Evolutionary conservation across 2,888 invertebrate species (phyloP).

Genomic region (Bellardia pandia): DNA sequence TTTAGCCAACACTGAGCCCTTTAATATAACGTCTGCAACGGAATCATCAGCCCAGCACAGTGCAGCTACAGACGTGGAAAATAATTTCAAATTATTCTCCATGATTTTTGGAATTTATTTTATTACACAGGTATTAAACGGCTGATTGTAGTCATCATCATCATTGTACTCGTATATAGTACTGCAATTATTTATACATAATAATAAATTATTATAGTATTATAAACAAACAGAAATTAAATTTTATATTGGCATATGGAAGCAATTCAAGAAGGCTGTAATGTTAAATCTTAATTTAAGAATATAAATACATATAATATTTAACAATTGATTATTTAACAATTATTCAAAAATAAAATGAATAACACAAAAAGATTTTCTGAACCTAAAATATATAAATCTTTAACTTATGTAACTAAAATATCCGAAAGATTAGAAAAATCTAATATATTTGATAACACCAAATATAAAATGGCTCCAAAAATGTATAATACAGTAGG

Average conservation of each 20-base stretch:
- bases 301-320: constrained; percentile 20
- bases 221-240: not conserved
- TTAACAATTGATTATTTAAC: too few species aligned
- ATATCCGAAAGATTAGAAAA: too few species aligned
- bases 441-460: too few species aligned
- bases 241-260: not conserved
- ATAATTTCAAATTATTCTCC: not conserved
- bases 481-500: too few species aligned
- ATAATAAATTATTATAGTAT: constrained; percentile 13
- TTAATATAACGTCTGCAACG: not conserved
- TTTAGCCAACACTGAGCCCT: not conserved
- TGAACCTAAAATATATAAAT: too few species aligned
- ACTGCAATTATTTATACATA: not conserved
- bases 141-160: not conserved
- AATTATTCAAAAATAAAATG: too few species aligned
- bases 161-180: not conserved
- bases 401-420: too few species aligned
- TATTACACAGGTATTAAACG: not conserved
- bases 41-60: not conserved
- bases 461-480: too few species aligned
- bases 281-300: constrained; percentile 12
- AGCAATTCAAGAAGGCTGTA: not conserved
- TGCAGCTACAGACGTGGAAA: not conserved
- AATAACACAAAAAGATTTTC: too few species aligned
- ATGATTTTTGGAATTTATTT: constrained; percentile 15